Evolutionary conservation across 2,113 vertebrate genomes (phyloP).

Genomic region (Connochaetes taurinus): DNA sequence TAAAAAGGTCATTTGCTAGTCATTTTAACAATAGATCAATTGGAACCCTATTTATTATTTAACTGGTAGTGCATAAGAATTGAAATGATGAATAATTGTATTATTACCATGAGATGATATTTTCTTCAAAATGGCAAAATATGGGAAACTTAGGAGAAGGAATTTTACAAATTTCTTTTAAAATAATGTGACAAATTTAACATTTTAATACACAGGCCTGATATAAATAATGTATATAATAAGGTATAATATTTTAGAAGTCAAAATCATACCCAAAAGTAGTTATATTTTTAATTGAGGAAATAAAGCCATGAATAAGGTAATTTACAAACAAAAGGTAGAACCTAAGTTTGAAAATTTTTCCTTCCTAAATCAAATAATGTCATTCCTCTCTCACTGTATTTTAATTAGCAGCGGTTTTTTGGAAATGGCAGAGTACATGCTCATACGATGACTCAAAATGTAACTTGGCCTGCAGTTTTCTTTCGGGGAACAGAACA

Average conservation of each 20-base stretch:
- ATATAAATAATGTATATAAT: background rate
- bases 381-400: conserved; percentile 59
- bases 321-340: conserved; percentile 51
- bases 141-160: conserved; percentile 19
- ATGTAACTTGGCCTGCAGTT: conserved; percentile 76
- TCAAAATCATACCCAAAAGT: conserved; percentile 19
- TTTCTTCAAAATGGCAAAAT: conserved; percentile 47
- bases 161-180: background rate
- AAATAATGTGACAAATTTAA: conserved; percentile 5
- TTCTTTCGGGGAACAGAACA: conserved; percentile 75
- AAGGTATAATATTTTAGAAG: background rate
- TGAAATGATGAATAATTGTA: conserved; percentile 76
- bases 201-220: background rate
- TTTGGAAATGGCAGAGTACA: conserved; percentile 42
- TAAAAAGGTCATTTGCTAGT: conserved; percentile 97
- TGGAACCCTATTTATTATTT: conserved; percentile 95
- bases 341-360: conserved; percentile 52
- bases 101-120: conserved; percentile 69
- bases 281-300: background rate
- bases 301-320: conserved; percentile 10
- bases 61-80: conserved; percentile 80
- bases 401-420: conserved; percentile 66
- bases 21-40: conserved; percentile 98
- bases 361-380: conserved; percentile 36
- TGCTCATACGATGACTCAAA: conserved; percentile 72